These are phyloP conservation scores for Nematolebias whitei DNA, from an alignment of 2,113 vertebrate species.

Conservation along the genomic window DNA sequence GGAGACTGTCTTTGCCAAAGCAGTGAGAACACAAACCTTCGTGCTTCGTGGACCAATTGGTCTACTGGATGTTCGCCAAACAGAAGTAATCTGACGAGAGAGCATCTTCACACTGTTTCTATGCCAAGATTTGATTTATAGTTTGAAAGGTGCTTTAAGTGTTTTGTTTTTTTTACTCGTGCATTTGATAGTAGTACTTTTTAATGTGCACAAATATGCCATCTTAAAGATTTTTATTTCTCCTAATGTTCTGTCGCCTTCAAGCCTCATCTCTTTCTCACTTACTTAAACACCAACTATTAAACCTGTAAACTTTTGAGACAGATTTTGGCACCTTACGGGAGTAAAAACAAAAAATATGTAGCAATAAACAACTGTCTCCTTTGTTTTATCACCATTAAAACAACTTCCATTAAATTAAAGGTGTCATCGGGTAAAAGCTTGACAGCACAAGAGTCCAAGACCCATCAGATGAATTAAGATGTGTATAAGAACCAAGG, in stretches of 20 bases:
- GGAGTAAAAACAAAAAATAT: constrained; percentile 14
- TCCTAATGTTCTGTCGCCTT: not conserved
- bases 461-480: constrained; percentile 57
- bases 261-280: not conserved
- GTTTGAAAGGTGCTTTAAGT: not conserved
- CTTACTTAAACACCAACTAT: not conserved
- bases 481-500: constrained; percentile 27
- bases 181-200: too few species aligned
- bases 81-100: not conserved
- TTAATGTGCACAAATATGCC: too few species aligned
- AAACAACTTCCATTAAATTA: constrained; percentile 60
- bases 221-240: not conserved
- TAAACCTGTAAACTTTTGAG: constrained; percentile 14
- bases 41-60: not conserved
- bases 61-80: constrained; percentile 3
- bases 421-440: constrained; percentile 50
- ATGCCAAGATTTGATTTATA: not conserved
- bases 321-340: constrained; percentile 2
- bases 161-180: not conserved
- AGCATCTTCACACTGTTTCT: not conserved
- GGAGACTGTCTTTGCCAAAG: constrained; percentile 11
- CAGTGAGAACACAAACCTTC: constrained; percentile 8
- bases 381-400: constrained; percentile 33
- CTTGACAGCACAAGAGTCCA: constrained; percentile 47
- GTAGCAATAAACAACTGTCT: constrained; percentile 17